Percentiles rank a stretch among this genome's conserved stretches.
Evolutionary conservation across 2,113 vertebrate genomes (phyloP).

Genomic region (Stegastes partitus): DNA sequence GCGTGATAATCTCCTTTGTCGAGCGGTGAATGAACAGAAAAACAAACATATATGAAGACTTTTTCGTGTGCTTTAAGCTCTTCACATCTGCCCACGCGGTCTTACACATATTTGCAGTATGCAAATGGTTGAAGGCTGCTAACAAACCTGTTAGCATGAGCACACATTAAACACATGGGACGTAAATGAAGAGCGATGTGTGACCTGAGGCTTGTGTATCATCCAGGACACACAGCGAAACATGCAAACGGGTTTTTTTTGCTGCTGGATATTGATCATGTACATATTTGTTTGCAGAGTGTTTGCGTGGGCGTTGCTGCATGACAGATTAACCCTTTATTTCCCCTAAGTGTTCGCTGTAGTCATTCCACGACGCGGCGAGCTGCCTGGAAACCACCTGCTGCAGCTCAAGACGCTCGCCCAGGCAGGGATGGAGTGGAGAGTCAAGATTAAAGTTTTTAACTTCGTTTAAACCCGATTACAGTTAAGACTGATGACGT

Average conservation of each 20-base stretch:
- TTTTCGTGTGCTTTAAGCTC: slow-evolving; percentile 22
- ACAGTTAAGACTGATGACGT: neutral
- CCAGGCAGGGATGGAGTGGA: slow-evolving; percentile 39
- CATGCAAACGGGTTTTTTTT: slow-evolving; percentile 27
- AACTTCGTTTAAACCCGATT: neutral
- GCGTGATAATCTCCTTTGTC: neutral
- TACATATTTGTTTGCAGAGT: slow-evolving; percentile 39
- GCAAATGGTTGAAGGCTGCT: slow-evolving; percentile 42
- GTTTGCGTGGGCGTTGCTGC: slow-evolving; percentile 52
- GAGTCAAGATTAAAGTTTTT: neutral
- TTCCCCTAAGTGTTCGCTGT: slow-evolving; percentile 55
- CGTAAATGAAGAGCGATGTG: too few species aligned
- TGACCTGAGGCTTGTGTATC: neutral
- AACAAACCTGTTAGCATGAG: slow-evolving; percentile 3
- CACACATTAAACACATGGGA: neutral
- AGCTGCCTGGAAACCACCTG: slow-evolving; percentile 77
- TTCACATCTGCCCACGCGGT: slow-evolving; percentile 46
- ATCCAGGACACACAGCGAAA: slow-evolving; percentile 1
- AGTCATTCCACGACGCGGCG: slow-evolving; percentile 72
- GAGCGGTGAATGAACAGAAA: neutral
- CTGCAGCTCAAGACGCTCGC: slow-evolving; percentile 14
- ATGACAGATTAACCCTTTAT: slow-evolving; percentile 76
- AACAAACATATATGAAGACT: neutral
- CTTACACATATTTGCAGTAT: slow-evolving; percentile 49
- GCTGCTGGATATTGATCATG: slow-evolving; percentile 47